Conservation (phyloP, 2,113 vertebrate genomes). For the Pangasianodon gigas region DNA sequence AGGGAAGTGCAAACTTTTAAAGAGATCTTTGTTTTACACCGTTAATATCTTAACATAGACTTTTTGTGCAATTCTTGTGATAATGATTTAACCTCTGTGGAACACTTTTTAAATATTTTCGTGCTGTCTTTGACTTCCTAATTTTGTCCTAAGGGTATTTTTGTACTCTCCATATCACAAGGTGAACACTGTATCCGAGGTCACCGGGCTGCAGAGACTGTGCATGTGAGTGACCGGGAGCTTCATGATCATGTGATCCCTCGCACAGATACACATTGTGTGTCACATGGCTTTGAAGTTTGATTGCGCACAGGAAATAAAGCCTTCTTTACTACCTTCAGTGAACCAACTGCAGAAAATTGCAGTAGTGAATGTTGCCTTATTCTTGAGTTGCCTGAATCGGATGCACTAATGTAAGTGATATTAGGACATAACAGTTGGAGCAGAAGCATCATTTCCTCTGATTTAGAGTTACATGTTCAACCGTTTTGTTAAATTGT, state of each 20-base stretch:
- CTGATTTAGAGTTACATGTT: not conserved
- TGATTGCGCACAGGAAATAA: not conserved
- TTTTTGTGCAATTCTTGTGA: not conserved
- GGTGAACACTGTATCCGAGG: not conserved
- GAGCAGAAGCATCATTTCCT: not conserved
- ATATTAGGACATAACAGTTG: not conserved
- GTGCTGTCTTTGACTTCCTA: not conserved
- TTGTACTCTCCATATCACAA: not conserved
- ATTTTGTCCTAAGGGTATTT: not conserved
- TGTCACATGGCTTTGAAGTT: conserved; percentile 36
- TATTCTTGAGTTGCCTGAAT: not conserved
- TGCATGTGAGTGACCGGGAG: not conserved
- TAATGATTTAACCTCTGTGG: not conserved
- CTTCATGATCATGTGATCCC: conserved; percentile 27
- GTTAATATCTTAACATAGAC: not conserved
- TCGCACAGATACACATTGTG: not conserved
- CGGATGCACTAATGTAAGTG: not conserved
- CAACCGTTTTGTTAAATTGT: not conserved
- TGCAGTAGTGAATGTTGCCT: not conserved
- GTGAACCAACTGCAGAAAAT: not conserved
- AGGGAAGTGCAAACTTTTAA: not conserved
- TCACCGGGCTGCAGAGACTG: not conserved
- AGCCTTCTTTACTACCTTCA: not conserved
- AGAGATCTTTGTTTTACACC: not conserved
- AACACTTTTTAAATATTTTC: not conserved